Evolutionary conservation across 1,140 invertebrate genomes (phyloP).

Genomic region (Dysdera silvatica): DNA sequence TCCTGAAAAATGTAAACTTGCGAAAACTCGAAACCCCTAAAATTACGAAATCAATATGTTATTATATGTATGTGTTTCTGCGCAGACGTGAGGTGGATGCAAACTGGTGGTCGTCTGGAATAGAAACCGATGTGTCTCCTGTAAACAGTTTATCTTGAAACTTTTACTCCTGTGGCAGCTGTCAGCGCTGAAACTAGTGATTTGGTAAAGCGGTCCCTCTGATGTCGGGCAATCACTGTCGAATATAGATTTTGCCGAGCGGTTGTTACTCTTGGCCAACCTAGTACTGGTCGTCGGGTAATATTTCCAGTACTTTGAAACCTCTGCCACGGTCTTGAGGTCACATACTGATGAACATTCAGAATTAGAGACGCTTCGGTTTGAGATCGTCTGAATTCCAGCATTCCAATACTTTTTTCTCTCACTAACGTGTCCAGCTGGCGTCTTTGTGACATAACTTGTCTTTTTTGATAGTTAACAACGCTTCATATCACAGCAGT

Average conservation of each 20-base stretch:
- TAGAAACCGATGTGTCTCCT: background rate
- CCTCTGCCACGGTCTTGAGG: background rate
- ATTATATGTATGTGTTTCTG: no score
- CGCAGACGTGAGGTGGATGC: no score
- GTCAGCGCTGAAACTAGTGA: background rate
- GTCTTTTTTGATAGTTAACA: no score
- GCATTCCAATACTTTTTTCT: background rate
- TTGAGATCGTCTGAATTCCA: background rate
- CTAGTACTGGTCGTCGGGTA: background rate
- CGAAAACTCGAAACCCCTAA: no score
- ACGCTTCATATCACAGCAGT: no score
- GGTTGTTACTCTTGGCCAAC: background rate
- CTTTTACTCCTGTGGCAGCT: background rate
- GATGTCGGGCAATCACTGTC: background rate
- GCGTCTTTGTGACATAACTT: no score
- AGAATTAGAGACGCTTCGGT: constrained; percentile 4
- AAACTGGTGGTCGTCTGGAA: background rate
- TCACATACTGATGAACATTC: background rate
- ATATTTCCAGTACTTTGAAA: constrained; percentile 1
- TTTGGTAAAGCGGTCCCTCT: background rate
- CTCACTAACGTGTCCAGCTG: background rate
- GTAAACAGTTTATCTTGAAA: background rate
- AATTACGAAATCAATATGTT: no score
- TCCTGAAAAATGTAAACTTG: no score
- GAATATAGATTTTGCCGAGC: background rate